A percentile compares a stretch with the other conserved stretches of the same genome.
Conservation (phyloP, 2,797 vertebrate species). For the Leuciscus waleckii region DNA sequence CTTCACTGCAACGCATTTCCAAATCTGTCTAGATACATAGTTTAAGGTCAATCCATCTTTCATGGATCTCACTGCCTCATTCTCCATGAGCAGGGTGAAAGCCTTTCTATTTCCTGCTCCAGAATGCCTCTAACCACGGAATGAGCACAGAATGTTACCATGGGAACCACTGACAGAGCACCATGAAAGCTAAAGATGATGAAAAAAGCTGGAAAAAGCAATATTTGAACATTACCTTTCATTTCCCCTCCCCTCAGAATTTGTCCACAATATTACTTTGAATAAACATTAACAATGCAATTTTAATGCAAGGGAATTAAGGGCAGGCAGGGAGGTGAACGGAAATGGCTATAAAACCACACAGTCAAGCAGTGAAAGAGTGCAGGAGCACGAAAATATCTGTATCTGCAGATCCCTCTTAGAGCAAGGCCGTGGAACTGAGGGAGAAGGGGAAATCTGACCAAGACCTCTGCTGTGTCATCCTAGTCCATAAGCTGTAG, state of each 20-base stretch:
- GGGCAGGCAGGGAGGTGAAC: conserved; percentile 35
- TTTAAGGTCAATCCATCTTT: conserved; percentile 46
- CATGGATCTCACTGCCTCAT: conserved; percentile 37
- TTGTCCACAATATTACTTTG: conserved; percentile 30
- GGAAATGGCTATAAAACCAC: conserved; percentile 39
- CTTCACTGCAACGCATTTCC: conserved; percentile 22
- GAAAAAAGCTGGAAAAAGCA: conserved; percentile 44
- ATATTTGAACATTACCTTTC: conserved; percentile 7
- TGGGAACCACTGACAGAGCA: conserved; percentile 56
- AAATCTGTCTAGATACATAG: conserved; percentile 46
- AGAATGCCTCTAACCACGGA: conserved; percentile 22
- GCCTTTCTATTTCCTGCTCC: conserved; percentile 32
- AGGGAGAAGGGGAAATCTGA: conserved; percentile 16
- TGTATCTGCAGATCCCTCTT: background rate
- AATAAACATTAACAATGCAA: conserved; percentile 25
- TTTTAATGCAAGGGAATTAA: conserved; percentile 20
- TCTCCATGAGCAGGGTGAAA: conserved; percentile 38
- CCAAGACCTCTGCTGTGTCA: conserved; percentile 24
- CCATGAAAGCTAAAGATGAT: conserved; percentile 55
- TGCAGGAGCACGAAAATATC: conserved; percentile 9
- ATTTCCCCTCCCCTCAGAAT: conserved; percentile 15
- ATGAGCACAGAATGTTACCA: conserved; percentile 49
- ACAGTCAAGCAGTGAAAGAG: conserved; percentile 24
- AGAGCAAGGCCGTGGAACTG: conserved; percentile 13
- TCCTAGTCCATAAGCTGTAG: conserved; percentile 27